These are phyloP conservation scores for Chionodraco myersi DNA, from an alignment of 2,113 vertebrate genomes.

Conservation along the genomic window DNA sequence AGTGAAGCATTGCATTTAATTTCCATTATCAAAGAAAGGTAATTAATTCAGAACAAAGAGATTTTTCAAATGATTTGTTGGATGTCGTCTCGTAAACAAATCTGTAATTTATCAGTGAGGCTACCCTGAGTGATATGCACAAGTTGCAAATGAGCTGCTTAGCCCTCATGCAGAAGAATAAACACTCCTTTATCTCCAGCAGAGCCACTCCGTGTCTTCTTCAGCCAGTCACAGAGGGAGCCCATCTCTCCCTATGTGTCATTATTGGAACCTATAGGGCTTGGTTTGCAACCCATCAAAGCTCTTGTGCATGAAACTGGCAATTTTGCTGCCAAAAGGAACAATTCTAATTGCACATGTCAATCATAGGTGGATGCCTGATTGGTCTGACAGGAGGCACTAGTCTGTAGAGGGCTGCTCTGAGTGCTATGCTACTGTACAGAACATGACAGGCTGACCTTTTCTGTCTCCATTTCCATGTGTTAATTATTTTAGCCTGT, in stretches of 20 bases:
- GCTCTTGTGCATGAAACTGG: conserved; percentile 46
- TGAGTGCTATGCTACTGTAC: conserved; percentile 21
- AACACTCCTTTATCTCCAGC: conserved; percentile 31
- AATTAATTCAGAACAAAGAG: not conserved
- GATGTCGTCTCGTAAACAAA: not conserved
- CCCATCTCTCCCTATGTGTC: conserved; percentile 12
- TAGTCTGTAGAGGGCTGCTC: conserved; percentile 24
- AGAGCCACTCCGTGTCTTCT: conserved; percentile 2
- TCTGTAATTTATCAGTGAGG: conserved; percentile 6
- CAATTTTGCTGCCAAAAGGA: conserved; percentile 36
- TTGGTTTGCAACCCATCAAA: conserved; percentile 24
- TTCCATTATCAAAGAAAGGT: not conserved
- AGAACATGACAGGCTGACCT: conserved; percentile 52
- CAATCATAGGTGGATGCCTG: conserved; percentile 48
- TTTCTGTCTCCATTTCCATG: conserved; percentile 49
- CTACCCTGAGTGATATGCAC: conserved; percentile 6
- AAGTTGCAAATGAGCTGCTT: conserved; percentile 11
- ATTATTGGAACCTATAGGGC: conserved; percentile 19
- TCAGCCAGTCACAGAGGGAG: conserved; percentile 28
- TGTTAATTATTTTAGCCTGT: conserved; percentile 27
- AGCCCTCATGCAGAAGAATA: conserved; percentile 11
- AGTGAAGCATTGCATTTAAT: not conserved
- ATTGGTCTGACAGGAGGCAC: conserved; percentile 54
- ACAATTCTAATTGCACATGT: conserved; percentile 38
- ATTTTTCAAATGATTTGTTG: not conserved